These are phyloP conservation scores for Prosopocoilus inquinatus DNA, from an alignment of 2,888 invertebrate species.

Conservation along the genomic window DNA sequence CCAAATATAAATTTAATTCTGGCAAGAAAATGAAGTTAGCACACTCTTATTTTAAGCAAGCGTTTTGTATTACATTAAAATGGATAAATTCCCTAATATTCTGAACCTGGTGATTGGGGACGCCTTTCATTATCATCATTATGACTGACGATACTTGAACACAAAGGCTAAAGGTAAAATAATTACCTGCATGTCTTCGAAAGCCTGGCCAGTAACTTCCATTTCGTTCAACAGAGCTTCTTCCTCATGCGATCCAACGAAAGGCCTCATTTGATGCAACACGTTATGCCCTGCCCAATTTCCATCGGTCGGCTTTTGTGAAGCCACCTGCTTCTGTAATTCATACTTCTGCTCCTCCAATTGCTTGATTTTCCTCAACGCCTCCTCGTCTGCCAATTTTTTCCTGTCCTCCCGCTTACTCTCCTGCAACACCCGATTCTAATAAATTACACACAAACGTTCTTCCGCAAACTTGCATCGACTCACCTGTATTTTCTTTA, in stretches of 20 bases:
- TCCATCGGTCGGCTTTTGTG: slow-evolving; percentile 70
- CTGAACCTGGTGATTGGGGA: no score
- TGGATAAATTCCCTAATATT: no score
- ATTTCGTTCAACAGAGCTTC: slow-evolving; percentile 96
- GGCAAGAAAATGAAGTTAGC: no score
- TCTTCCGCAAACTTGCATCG: neutral
- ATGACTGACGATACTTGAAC: neutral
- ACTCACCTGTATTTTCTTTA: slow-evolving; percentile 78
- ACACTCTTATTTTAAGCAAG: no score
- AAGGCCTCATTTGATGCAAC: slow-evolving; percentile 62
- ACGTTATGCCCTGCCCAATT: slow-evolving; percentile 50
- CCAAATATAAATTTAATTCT: no score
- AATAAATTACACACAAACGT: neutral
- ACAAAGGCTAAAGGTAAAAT: neutral
- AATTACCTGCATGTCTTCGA: slow-evolving; percentile 96
- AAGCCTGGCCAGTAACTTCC: slow-evolving; percentile 98
- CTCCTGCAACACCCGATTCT: slow-evolving; percentile 58
- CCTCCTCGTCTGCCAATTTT: slow-evolving; percentile 92
- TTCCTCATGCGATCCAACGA: slow-evolving; percentile 82
- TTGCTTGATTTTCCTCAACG: slow-evolving; percentile 88
- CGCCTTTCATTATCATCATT: neutral
- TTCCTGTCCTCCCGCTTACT: slow-evolving; percentile 88
- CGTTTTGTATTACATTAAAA: no score
- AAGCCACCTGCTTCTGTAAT: slow-evolving; percentile 86
- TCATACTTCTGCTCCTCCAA: slow-evolving; percentile 91